Base-by-base conservation (phyloP, 2,888 invertebrate species). In the Drosophila demipolita region DNA sequence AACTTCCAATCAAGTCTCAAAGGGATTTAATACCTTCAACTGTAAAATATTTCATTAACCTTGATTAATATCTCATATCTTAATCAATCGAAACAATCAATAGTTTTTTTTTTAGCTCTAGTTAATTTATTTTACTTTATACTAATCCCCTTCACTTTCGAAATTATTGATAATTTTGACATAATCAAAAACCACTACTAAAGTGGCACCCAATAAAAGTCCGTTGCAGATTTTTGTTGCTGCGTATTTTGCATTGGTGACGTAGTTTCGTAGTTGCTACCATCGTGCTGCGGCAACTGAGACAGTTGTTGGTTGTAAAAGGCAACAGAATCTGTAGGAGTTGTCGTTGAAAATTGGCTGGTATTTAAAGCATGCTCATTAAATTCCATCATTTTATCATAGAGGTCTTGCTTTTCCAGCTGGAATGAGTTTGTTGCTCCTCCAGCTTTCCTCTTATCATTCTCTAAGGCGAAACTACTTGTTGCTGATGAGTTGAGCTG, bases 131-230 rank as follows among this genome's bases (percentile, higher is more conserved):
- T 45, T 15, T 8, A 45, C 36, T 12, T 23, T 4, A 32, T 32
- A 20, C 66, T 49, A 29, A 64, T 29, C 12, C 33, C 12, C 26
- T 67, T 60, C 45, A 72, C 59, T 72, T 20, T 26, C 5, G 11
- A 78, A 66, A 61, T 73, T 58, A 29, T 53, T 40, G 15, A 42
- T 42, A 38, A n/a, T 29, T 48, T 36, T 29, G 33, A 49, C 17
- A 36, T 20, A 35, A n/a, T n/a, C 6, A 55, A 29, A 29, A n/a
- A 26, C 23, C 29, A 35, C 23, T 23, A 26, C 33, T 78, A 66
- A 48, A 62, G 49, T 48, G 61, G 66, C 35, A 29, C 57, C 64
- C 70, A 79, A 50, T 83, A 50, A 40, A 53, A 54, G 29, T 54
- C 23, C 40, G 20, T 32, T 26, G 42, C 8, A 33, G 5, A 20